A percentile compares a stretch with the other conserved stretches of the same genome.
Conservation (phyloP, 2,888 invertebrate species). For the Pseudococcus jackbeardsleyi region DNA sequence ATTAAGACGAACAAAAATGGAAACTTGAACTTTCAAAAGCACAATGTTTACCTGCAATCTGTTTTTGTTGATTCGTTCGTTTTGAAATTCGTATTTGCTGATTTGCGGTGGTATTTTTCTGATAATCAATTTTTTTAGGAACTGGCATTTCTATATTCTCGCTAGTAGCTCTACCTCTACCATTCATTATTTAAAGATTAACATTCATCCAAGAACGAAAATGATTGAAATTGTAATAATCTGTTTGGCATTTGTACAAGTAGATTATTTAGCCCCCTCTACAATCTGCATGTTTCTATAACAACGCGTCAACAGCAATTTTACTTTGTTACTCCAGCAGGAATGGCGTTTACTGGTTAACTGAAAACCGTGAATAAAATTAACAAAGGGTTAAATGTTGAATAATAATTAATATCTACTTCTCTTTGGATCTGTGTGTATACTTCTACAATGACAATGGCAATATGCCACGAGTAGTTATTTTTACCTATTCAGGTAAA, state of each 20-base stretch:
- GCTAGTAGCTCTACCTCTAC: no score
- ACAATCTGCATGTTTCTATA: constrained; percentile 12
- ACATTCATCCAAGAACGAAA: constrained; percentile 5
- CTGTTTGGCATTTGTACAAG: constrained; percentile 7
- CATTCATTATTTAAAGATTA: constrained; percentile 45
- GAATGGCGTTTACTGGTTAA: not conserved
- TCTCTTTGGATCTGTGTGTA: not conserved
- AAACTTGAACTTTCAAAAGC: not conserved
- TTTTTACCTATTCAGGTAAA: not conserved
- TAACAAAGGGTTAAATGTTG: constrained; percentile 13
- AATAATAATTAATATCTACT: constrained; percentile 31
- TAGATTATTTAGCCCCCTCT: constrained; percentile 5
- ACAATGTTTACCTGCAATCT: not conserved
- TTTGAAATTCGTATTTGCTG: not conserved
- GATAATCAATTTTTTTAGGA: not conserved
- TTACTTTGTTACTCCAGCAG: not conserved
- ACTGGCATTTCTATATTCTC: not conserved
- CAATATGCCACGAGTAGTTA: not conserved
- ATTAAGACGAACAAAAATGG: no score
- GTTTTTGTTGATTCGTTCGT: not conserved
- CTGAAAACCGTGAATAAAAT: constrained; percentile 20
- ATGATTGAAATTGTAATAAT: constrained; percentile 31
- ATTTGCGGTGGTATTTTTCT: not conserved
- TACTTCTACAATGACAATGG: not conserved
- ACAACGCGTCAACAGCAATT: constrained; percentile 30